Evolutionary conservation across 2,797 vertebrate species (phyloP), one percentile per base, ranked within the genome.

Genomic region (Holocentrus rufus): DNA sequence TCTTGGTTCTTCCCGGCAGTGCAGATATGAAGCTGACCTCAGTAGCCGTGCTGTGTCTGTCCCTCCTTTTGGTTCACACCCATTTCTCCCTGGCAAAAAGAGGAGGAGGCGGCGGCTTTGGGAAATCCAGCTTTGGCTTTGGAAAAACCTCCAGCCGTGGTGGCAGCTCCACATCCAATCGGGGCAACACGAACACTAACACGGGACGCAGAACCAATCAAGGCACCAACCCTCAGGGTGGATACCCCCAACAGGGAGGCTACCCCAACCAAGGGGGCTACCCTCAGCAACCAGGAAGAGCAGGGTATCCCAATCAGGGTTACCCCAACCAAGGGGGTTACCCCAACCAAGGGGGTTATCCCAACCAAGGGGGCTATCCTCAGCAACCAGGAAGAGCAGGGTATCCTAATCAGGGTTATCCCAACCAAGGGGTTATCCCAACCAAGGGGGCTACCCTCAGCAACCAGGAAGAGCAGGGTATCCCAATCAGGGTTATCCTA

Each of bases 171-270:
- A 85, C 85, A 55, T 72, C 42, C 46, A 77, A 9, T 65, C 36
- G 62, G 20, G 57, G 64, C 50, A 79, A 1, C 25, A 62, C 55
- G 49, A 49, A 61, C 74, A 65, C 22, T 22, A 80, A 69, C 36
- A 57, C 70, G 4, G 72, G 64, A 2, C 34, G 61, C 7, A 88
- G 69, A 65, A 73, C 61, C 34, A 83, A 50, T 25, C 81, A 79
- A 9, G 85, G 78, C 36, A 80, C 75, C 58, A 72, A 69, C 54
- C 72, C 83, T n/a, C 81, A 83, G 20, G 63, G 61, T 11, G 74
- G 76, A 9, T 53, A 83, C n/a, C 80, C 84, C 30, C 70, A 72
- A 62, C 85, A 88, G n/a, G 57, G 69, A 20, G 79, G 79, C 25
- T 30, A 83, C 22, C 68, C 65, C 4, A 63, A 49, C 15, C 77